A percentile compares a stretch with the other conserved stretches of the same genome.
phyloP scores from a whole-genome alignment of 2,113 vertebrate genomes.

The Ardeotis arabs region DNA sequence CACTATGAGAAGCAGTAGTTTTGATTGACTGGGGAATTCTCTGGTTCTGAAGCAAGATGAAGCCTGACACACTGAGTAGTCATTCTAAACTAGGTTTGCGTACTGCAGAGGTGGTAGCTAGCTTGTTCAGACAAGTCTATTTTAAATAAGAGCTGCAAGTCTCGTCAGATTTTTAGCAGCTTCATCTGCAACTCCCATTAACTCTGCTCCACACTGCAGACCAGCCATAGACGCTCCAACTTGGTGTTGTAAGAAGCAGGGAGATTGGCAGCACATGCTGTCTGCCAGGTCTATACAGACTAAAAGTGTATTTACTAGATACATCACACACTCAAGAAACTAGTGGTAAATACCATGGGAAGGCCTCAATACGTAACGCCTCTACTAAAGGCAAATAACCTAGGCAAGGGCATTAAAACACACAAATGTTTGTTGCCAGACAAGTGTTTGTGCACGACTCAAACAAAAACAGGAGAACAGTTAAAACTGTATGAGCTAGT shows the following conservation, averaged over 20 bases:
- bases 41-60: not conserved
- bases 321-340: not conserved
- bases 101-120: slow-evolving; percentile 29
- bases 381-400: not conserved
- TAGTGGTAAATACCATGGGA: not conserved
- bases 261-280: not conserved
- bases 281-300: not conserved
- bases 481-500: not conserved
- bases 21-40: slow-evolving; percentile 13
- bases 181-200: not conserved
- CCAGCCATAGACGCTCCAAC: not conserved
- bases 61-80: not conserved
- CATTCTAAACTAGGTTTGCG: slow-evolving; percentile 4
- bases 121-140: slow-evolving; percentile 59
- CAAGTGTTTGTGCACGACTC: not conserved
- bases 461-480: not conserved
- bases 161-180: not conserved
- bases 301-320: not conserved
- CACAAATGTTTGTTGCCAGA: not conserved
- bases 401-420: not conserved
- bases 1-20: not conserved
- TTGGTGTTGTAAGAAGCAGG: not conserved
- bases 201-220: not conserved
- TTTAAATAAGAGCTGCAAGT: slow-evolving; percentile 12
- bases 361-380: not conserved